phyloP scores from a whole-genome alignment of 23 tunicate species.

The Trididemnum miniatum region DNA sequence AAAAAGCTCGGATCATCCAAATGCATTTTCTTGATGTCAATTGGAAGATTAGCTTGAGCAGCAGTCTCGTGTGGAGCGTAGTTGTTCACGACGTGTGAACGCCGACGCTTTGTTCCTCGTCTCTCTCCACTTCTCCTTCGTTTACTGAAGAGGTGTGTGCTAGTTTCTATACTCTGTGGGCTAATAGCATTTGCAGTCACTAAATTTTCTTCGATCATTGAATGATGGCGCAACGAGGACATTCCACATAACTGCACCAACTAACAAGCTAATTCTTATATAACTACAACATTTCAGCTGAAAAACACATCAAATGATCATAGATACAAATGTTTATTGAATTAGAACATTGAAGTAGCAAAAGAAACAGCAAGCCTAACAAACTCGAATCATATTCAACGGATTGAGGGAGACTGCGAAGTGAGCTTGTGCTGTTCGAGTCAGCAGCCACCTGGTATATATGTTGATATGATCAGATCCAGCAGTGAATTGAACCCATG shows the following conservation, averaged over 20 bases:
- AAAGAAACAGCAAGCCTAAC: too few relatives aligned
- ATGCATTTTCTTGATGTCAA: slow-evolving; percentile 30
- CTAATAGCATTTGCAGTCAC: slow-evolving; percentile 2
- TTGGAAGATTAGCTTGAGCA: neutral
- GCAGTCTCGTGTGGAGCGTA: neutral
- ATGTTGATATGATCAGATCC: too few relatives aligned
- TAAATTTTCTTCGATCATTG: neutral
- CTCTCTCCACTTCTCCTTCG: slow-evolving; percentile 16
- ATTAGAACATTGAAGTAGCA: too few relatives aligned
- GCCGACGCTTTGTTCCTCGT: slow-evolving; percentile 22
- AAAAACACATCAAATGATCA: too few relatives aligned
- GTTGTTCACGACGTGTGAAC: neutral
- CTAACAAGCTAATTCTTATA: neutral
- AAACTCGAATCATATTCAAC: too few relatives aligned
- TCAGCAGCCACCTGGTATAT: too few relatives aligned
- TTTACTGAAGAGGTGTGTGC: neutral
- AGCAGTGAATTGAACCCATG: too few relatives aligned
- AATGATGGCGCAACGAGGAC: slow-evolving; percentile 29
- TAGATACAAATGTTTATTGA: too few relatives aligned
- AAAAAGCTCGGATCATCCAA: slow-evolving; percentile 35
- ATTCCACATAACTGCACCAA: slow-evolving; percentile 46
- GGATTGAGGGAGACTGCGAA: too few relatives aligned
- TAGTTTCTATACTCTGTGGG: neutral
- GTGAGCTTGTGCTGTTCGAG: too few relatives aligned
- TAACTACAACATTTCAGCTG: neutral